Evolutionary conservation across 1,140 invertebrate species (phyloP).

Genomic region (Matsumurasca onukii): DNA sequence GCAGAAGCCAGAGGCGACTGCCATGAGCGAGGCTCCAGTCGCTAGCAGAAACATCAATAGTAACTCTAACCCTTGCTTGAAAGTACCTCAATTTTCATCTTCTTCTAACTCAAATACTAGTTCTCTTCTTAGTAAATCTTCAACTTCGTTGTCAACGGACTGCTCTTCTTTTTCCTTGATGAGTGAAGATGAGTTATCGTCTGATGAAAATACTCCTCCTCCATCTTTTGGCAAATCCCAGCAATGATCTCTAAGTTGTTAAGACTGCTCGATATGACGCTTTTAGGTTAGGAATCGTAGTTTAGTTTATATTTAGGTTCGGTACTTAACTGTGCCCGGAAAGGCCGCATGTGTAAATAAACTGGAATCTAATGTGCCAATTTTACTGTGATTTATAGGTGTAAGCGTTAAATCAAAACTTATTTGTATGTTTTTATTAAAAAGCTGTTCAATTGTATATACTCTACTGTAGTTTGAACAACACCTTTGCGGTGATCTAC

Average conservation of each 20-base stretch:
- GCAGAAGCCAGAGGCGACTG: neutral
- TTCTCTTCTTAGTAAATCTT: too few relatives aligned
- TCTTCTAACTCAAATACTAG: too few relatives aligned
- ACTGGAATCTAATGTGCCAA: constrained; percentile 13
- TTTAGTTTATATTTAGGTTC: too few relatives aligned
- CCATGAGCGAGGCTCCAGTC: neutral
- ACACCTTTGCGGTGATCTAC: too few relatives aligned
- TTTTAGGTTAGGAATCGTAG: too few relatives aligned
- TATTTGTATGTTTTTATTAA: too few relatives aligned
- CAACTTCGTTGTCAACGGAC: neutral
- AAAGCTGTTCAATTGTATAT: neutral
- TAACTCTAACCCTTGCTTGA: neutral
- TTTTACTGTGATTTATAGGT: constrained; percentile 5
- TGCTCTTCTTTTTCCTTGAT: neutral
- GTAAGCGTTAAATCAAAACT: too few relatives aligned
- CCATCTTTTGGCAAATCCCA: neutral
- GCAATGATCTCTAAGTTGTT: neutral
- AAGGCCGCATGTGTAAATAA: constrained; percentile 23
- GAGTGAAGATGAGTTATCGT: neutral
- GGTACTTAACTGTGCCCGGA: neutral
- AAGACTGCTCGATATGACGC: neutral
- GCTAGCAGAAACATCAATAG: neutral
- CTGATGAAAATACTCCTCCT: constrained; percentile 15
- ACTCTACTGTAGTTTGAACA: neutral
- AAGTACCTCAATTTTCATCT: too few relatives aligned